phyloP scores from a whole-genome alignment of 1,140 invertebrate species.

The Aphelenchoides avenae region DNA sequence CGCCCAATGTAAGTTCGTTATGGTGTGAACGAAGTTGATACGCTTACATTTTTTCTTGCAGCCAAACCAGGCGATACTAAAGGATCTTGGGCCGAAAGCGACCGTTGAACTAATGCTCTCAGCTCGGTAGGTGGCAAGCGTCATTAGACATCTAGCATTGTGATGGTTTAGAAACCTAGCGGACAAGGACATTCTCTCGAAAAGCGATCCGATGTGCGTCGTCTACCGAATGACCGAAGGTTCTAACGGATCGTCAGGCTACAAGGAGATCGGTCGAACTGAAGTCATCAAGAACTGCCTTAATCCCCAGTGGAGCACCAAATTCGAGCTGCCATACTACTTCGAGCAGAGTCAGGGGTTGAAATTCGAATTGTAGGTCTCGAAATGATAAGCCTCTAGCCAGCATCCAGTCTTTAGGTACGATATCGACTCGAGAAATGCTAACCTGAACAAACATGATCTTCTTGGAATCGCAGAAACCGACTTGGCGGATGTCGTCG shows the following conservation, averaged over 20 bases:
- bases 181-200: conserved; percentile 49
- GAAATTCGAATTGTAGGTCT: conserved; percentile 62
- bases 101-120: too few relatives aligned
- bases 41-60: too few relatives aligned
- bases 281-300: conserved; percentile 64
- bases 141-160: too few relatives aligned
- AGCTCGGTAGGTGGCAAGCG: too few relatives aligned
- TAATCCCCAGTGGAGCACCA: conserved; percentile 65
- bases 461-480: conserved; percentile 63
- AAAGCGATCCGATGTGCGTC: conserved; percentile 52
- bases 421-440: conserved; percentile 60
- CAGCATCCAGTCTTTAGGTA: too few relatives aligned
- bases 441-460: conserved; percentile 61
- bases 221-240: too few relatives aligned
- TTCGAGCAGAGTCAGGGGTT: conserved; percentile 65
- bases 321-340: conserved; percentile 63
- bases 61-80: too few relatives aligned
- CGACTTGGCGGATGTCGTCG: conserved; percentile 64
- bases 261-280: conserved; percentile 62
- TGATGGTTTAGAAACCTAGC: conserved; percentile 45
- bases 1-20: too few relatives aligned
- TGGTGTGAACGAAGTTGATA: too few relatives aligned
- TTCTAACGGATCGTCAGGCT: too few relatives aligned
- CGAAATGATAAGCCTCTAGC: too few relatives aligned
- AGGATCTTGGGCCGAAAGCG: too few relatives aligned